Evolutionary conservation across 1,140 invertebrate species (phyloP).

Genomic region (Psix sp.): DNA sequence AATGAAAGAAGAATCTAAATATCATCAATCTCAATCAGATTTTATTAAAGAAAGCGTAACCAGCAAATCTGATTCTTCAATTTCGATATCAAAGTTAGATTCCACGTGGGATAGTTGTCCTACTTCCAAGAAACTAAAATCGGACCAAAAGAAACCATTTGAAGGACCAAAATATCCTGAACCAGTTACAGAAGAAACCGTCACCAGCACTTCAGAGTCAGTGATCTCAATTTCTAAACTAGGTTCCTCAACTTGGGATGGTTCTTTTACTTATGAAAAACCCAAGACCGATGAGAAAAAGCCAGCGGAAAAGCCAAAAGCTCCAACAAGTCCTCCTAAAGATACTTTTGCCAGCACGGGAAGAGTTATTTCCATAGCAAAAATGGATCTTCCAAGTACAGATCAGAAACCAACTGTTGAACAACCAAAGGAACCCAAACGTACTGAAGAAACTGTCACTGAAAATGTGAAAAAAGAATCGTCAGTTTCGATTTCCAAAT

Average conservation of each 20-base stretch:
- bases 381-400: neutral
- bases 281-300: slow-evolving; percentile 28
- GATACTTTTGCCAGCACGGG: too few relatives aligned
- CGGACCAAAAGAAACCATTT: neutral
- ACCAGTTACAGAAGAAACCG: neutral
- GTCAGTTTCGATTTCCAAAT: slow-evolving; percentile 28
- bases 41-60: too few relatives aligned
- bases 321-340: too few relatives aligned
- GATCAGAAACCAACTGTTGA: too few relatives aligned
- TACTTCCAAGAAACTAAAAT: too few relatives aligned
- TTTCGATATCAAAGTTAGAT: too few relatives aligned
- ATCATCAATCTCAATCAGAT: too few relatives aligned
- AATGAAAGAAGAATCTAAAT: too few relatives aligned
- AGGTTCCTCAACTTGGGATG: slow-evolving; percentile 77
- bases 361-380: neutral
- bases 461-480: slow-evolving; percentile 14
- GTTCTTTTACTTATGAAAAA: slow-evolving; percentile 68
- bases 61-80: too few relatives aligned
- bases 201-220: slow-evolving; percentile 8
- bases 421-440: slow-evolving; percentile 25
- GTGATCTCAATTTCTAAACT: slow-evolving; percentile 27
- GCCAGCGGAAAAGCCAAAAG: neutral
- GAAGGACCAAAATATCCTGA: neutral
- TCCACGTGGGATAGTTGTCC: too few relatives aligned
- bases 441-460: neutral